Percentiles rank a stretch among this genome's conserved stretches.
phyloP scores from a whole-genome alignment of 2,113 vertebrate genomes.

The Atractosteus spatula region DNA sequence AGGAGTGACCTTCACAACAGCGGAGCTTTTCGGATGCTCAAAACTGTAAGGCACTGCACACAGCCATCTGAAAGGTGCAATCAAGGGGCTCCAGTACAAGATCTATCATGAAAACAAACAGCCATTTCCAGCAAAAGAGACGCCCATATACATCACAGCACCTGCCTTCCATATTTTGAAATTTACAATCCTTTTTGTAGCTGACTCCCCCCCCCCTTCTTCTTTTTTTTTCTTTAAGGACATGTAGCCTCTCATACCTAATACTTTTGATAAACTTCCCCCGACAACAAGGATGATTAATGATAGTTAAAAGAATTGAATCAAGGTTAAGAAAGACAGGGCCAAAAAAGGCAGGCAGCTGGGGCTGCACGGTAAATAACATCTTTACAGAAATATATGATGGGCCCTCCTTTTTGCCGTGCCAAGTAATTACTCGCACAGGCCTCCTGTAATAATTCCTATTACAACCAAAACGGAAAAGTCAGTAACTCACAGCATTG shows the following conservation, averaged over 20 bases:
- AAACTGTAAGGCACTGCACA: slow-evolving; percentile 63
- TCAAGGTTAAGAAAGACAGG: slow-evolving; percentile 87
- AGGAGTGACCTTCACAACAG: slow-evolving; percentile 75
- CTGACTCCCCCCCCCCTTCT: slow-evolving; percentile 3
- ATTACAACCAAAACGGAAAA: slow-evolving; percentile 98
- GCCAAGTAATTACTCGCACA: slow-evolving; percentile 97
- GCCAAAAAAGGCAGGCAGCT: slow-evolving; percentile 72
- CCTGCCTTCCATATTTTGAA: slow-evolving; percentile 72
- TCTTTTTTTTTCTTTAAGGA: slow-evolving; percentile 49
- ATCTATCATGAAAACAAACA: slow-evolving; percentile 85
- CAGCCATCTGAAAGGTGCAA: slow-evolving; percentile 72
- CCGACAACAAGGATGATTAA: slow-evolving; percentile 88
- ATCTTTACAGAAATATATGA: slow-evolving; percentile 92
- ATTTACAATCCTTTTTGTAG: slow-evolving; percentile 66
- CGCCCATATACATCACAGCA: slow-evolving; percentile 75
- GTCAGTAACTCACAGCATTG: slow-evolving; percentile 94
- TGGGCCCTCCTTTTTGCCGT: slow-evolving; percentile 83
- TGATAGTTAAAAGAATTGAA: slow-evolving; percentile 90
- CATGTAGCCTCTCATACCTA: slow-evolving; percentile 71
- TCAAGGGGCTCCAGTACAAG: slow-evolving; percentile 58
- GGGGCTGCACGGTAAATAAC: slow-evolving; percentile 84
- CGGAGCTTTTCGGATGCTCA: slow-evolving; percentile 72
- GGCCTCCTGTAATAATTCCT: slow-evolving; percentile 99
- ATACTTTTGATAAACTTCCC: slow-evolving; percentile 91
- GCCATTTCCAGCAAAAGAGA: slow-evolving; percentile 70